These are phyloP conservation scores for Trachelus troglodyta DNA, from an alignment of 2,888 invertebrate species.

Conservation along the genomic window DNA sequence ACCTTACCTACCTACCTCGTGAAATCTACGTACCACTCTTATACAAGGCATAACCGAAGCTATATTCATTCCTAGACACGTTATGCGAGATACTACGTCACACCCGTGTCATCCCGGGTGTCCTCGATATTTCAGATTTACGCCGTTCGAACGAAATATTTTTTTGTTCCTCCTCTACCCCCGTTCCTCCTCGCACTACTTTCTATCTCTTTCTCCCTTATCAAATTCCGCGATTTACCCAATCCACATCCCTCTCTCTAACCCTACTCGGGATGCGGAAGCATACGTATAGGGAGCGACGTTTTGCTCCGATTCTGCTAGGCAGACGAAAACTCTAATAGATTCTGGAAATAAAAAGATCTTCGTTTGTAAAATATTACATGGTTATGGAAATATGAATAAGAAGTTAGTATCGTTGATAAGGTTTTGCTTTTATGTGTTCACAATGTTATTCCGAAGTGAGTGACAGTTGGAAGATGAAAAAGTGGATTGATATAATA, in stretches of 20 bases:
- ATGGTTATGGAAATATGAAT: neutral
- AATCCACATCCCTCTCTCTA: too few relatives aligned
- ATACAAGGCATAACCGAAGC: neutral
- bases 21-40: neutral
- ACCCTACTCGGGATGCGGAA: neutral
- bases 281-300: neutral
- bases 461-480: neutral
- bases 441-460: neutral
- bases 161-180: neutral
- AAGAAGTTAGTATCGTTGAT: neutral
- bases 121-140: neutral
- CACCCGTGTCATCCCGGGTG: neutral
- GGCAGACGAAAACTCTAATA: neutral
- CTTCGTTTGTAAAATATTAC: neutral
- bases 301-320: neutral
- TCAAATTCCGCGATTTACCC: neutral
- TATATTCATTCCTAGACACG: neutral
- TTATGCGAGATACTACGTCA: neutral
- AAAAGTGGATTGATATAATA: neutral
- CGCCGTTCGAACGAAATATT: neutral
- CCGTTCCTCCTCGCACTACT: neutral
- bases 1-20: neutral
- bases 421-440: neutral
- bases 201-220: neutral
- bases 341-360: neutral